Conservation (phyloP, 2,888 invertebrate genomes). For the Electrophaes corylata region DNA sequence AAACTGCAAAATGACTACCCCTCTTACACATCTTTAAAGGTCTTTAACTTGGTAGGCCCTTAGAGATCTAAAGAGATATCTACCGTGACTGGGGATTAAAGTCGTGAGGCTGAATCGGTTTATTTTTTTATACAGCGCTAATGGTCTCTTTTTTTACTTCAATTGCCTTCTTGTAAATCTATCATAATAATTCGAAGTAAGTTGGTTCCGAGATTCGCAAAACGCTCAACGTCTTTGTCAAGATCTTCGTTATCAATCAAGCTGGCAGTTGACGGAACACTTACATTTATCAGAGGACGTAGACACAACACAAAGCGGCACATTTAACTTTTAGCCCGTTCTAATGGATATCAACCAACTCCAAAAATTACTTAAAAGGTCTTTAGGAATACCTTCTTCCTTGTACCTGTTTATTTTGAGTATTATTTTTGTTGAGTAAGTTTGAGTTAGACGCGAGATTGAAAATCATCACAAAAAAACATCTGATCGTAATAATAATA, state of each 20-base stretch:
- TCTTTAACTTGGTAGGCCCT: too few relatives aligned
- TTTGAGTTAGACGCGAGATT: too few relatives aligned
- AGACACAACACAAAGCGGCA: constrained; percentile 41
- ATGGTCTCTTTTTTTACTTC: too few relatives aligned
- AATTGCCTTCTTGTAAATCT: constrained; percentile 38
- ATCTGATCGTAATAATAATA: too few relatives aligned
- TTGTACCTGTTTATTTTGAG: not conserved
- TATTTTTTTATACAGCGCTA: too few relatives aligned
- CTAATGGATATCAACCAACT: constrained; percentile 45
- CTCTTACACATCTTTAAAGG: too few relatives aligned
- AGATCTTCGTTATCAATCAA: constrained; percentile 69
- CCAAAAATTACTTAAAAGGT: not conserved
- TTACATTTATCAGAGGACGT: constrained; percentile 67
- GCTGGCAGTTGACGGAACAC: constrained; percentile 70
- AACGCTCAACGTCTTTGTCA: constrained; percentile 54
- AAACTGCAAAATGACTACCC: too few relatives aligned
- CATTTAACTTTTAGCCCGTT: constrained; percentile 53
- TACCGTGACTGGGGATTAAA: too few relatives aligned
- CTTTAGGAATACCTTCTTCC: not conserved
- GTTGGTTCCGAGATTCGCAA: constrained; percentile 50
- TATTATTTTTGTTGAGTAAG: too few relatives aligned
- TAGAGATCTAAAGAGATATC: too few relatives aligned
- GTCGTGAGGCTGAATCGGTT: too few relatives aligned
- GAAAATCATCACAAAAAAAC: too few relatives aligned
- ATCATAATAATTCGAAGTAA: constrained; percentile 62